Conservation (phyloP, 2,888 invertebrate species). For the Neoscelio sp. region DNA sequence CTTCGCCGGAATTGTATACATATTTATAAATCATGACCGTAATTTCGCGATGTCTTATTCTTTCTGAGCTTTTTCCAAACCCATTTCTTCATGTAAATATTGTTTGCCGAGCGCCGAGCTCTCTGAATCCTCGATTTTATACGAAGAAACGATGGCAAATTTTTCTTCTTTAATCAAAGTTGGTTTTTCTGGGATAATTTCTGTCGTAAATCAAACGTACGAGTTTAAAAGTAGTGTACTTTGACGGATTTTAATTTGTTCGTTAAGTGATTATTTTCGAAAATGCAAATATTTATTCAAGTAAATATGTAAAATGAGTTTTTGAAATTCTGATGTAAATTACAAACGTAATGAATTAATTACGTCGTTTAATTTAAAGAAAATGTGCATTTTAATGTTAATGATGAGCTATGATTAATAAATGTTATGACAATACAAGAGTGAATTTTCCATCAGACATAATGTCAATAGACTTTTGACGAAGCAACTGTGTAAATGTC, state of each 20-base stretch:
- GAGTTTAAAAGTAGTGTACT: too few species aligned
- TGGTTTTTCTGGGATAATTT: too few species aligned
- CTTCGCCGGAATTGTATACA: constrained; percentile 62
- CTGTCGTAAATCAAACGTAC: constrained; percentile 11
- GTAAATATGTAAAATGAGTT: too few species aligned
- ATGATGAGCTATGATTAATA: constrained; percentile 51
- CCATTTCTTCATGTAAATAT: constrained; percentile 81
- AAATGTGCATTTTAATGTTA: constrained; percentile 30
- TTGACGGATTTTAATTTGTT: too few species aligned
- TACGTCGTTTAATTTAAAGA: constrained; percentile 18
- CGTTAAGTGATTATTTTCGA: too few species aligned
- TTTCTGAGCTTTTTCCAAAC: constrained; percentile 77
- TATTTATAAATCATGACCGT: constrained; percentile 70
- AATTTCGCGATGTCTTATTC: constrained; percentile 68
- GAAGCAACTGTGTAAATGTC: constrained; percentile 64
- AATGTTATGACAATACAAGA: constrained; percentile 57
- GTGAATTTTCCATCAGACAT: constrained; percentile 63
- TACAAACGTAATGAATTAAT: constrained; percentile 42
- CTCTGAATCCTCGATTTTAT: constrained; percentile 15
- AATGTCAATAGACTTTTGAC: constrained; percentile 60
- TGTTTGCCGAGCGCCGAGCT: constrained; percentile 73
- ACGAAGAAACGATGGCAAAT: background rate
- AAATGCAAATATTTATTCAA: too few species aligned
- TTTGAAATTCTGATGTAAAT: background rate
- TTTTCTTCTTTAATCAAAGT: constrained; percentile 20